Percentiles rank a stretch among this genome's conserved stretches.
Conservation (phyloP, 23 tunicate species). For the Styela clava region DNA sequence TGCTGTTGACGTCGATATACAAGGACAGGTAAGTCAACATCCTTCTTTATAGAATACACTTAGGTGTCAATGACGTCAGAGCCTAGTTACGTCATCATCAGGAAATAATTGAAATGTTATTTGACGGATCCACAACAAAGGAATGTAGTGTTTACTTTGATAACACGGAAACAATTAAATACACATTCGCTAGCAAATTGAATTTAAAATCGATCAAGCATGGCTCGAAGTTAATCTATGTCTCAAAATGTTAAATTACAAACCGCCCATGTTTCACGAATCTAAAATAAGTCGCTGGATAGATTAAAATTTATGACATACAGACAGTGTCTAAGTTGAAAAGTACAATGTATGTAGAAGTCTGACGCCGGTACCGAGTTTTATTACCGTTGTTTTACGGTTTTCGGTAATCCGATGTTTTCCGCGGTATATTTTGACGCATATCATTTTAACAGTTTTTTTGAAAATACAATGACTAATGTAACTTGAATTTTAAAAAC, state of each 20-base stretch:
- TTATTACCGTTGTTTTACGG: not conserved
- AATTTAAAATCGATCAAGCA: not conserved
- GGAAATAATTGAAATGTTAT: constrained; percentile 1
- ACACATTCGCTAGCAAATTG: not conserved
- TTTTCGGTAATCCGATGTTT: not conserved
- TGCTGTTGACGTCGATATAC: constrained; percentile 61
- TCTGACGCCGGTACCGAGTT: not conserved
- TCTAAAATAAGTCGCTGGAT: too few relatives aligned
- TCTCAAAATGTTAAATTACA: not conserved
- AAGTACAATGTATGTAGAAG: not conserved
- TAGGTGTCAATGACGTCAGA: not conserved
- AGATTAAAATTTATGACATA: not conserved
- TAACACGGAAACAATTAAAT: not conserved
- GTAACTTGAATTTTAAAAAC: too few relatives aligned
- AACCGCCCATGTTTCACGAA: not conserved
- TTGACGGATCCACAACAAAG: not conserved
- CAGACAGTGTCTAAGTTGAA: not conserved
- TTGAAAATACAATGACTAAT: too few relatives aligned
- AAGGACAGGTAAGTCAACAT: constrained; percentile 60
- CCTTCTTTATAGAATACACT: not conserved
- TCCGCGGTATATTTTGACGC: not conserved
- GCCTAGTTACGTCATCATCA: constrained; percentile 4
- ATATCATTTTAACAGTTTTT: not conserved
- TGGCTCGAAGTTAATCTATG: not conserved
- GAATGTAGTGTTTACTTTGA: not conserved